A percentile compares a stretch with the other conserved stretches of the same genome.
phyloP scores from a whole-genome alignment of 64 coral and sea anemone species.

The Montipora sp. region DNA sequence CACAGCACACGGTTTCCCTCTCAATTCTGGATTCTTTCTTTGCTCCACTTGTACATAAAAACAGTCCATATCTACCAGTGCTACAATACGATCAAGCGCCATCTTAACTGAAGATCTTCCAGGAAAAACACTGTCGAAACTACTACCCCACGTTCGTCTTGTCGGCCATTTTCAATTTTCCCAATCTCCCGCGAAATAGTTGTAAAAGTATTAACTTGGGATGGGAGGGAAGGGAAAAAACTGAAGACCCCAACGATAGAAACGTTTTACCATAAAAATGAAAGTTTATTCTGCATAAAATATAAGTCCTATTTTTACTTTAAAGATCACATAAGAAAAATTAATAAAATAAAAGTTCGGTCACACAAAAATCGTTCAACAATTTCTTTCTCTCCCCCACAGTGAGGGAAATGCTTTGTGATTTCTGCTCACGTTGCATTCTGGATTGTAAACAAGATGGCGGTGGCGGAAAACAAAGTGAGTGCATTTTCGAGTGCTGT shows the following conservation, averaged over 20 bases:
- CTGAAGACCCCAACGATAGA: no score
- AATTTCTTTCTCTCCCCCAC: neutral
- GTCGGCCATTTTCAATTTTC: slow-evolving; percentile 20
- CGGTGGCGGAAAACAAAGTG: slow-evolving; percentile 69
- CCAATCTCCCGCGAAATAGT: slow-evolving; percentile 16
- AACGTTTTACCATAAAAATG: neutral
- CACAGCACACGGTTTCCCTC: slow-evolving; percentile 95
- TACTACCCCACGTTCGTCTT: neutral
- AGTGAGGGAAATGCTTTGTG: neutral
- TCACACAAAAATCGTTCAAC: no score
- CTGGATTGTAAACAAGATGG: slow-evolving; percentile 97
- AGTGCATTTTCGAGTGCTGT: slow-evolving; percentile 58
- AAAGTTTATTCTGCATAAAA: no score
- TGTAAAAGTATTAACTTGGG: neutral
- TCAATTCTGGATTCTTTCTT: slow-evolving; percentile 68
- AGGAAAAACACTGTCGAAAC: neutral
- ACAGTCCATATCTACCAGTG: slow-evolving; percentile 95
- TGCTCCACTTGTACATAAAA: slow-evolving; percentile 99
- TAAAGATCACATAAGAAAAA: no score
- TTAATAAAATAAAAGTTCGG: no score
- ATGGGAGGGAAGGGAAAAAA: neutral
- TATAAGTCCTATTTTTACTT: no score
- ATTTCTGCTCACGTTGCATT: slow-evolving; percentile 57
- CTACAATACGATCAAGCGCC: slow-evolving; percentile 82
- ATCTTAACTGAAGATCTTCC: neutral